Base-by-base conservation (phyloP, 2,888 invertebrate species). In the Amblyjoppa proteus region DNA sequence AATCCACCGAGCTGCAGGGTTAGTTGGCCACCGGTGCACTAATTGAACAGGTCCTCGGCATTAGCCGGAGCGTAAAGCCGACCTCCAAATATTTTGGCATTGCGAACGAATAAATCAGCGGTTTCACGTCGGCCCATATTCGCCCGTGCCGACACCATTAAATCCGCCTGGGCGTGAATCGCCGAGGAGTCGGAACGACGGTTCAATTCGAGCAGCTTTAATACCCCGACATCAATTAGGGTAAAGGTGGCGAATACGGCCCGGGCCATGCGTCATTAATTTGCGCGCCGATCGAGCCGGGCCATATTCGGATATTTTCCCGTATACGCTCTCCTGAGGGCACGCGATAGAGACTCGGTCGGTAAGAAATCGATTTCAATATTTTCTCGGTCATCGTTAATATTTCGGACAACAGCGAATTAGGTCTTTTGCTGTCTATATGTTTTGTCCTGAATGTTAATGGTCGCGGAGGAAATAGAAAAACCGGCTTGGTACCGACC, bases 31-130 rank as follows among this genome's bases (percentile, higher is more conserved):
- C 58, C 71, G 28, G 31, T 66, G 61, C 53, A 73, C 88, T 88
- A 88, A 88, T 88, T 89, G 88, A 89, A 88, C 88, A 85, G 88
- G 87, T 88, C 86, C 81, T 79, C 82, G 87, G 90, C 90, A 91
- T 91, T 90, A 90, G 88, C 87, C 87, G 88, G 86, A 86, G 79
- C 68, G 82, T 76, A 84, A 85, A 78, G 87, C 83, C 89, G 84
- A 88, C 88, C 90, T 89, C 90, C 89, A 92, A 92, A 92, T 91
- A 91, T 92, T 92, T 91, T 91, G 91, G 90, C 90, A 89, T 90
- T 88, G 88, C 87, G 86, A 87, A 73, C 80, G 86, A 89, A 88
- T 88, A 88, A 89, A 90, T 90, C 90, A 89, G 83, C 28, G 70
- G 49, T 81, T 58, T 77, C 77, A 58, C 20, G 64, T 70, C 41